phyloP scores from a whole-genome alignment of 2,888 invertebrate genomes.

The Euphydryas editha region DNA sequence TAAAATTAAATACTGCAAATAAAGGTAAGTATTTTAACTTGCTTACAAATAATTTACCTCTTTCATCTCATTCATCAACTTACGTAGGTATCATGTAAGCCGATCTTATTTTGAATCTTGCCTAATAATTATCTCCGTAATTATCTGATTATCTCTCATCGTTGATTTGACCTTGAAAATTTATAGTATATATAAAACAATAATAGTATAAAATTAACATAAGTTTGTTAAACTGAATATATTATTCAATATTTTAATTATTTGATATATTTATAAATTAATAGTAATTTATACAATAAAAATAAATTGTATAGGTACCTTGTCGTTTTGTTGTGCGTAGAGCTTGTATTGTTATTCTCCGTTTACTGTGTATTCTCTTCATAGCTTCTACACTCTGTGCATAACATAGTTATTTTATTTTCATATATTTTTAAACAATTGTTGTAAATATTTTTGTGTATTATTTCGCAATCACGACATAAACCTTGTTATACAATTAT shows the following conservation, averaged over 20 bases:
- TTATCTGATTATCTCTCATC: neutral
- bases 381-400: too few species aligned
- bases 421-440: neutral
- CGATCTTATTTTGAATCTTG: neutral
- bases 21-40: neutral
- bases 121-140: neutral
- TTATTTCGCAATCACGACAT: neutral
- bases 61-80: neutral
- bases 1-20: neutral
- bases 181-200: neutral
- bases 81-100: neutral
- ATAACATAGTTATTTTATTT: neutral
- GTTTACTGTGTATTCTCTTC: too few species aligned
- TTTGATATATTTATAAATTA: too few species aligned
- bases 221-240: too few species aligned
- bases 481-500: neutral
- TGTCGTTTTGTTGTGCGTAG: too few species aligned
- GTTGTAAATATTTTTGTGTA: neutral
- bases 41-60: neutral
- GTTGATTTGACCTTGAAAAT: neutral
- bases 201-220: too few species aligned
- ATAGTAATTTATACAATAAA: too few species aligned
- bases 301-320: too few species aligned
- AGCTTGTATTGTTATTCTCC: too few species aligned
- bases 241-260: too few species aligned